Percentiles rank a stretch among this genome's conserved stretches.
Conservation (phyloP, 2,113 vertebrate genomes). For the Chamaetylas fuelleborni region DNA sequence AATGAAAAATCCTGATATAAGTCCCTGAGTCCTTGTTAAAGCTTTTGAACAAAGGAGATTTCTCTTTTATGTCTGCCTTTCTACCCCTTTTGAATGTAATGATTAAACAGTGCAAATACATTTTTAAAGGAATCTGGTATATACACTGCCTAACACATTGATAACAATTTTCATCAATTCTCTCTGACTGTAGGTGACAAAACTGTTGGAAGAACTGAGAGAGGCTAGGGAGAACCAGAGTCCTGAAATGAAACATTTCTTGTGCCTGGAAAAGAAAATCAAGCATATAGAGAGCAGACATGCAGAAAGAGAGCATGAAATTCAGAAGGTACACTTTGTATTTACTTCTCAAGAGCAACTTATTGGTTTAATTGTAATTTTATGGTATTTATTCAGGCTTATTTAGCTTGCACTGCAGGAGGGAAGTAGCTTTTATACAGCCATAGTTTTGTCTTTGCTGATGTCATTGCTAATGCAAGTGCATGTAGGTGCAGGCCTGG, state of each 20-base stretch:
- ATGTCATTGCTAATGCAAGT: not conserved
- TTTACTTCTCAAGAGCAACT: not conserved
- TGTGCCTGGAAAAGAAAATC: constrained; percentile 86
- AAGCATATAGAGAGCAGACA: constrained; percentile 84
- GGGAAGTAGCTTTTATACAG: not conserved
- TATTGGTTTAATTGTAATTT: not conserved
- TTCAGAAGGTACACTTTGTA: constrained; percentile 79
- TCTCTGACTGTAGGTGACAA: constrained; percentile 77
- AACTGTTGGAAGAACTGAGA: constrained; percentile 85
- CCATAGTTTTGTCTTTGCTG: not conserved
- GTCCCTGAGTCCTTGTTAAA: not conserved
- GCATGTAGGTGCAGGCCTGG: not conserved
- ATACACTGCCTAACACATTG: not conserved
- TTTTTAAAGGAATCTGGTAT: not conserved
- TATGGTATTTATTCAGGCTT: not conserved
- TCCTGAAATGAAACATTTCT: constrained; percentile 87
- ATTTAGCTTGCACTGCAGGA: not conserved
- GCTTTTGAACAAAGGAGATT: not conserved
- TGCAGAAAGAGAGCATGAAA: constrained; percentile 83
- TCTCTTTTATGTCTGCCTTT: not conserved
- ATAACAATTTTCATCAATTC: not conserved
- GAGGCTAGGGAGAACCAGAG: constrained; percentile 87
- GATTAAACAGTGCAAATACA: not conserved
- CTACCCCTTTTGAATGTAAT: not conserved
- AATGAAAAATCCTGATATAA: not conserved